Evolutionary conservation across 30 jellyfish, hydroid and myxozoan genomes (phyloP), one percentile per base, ranked within the genome.

Genomic region (Clytia hemisphaerica): DNA sequence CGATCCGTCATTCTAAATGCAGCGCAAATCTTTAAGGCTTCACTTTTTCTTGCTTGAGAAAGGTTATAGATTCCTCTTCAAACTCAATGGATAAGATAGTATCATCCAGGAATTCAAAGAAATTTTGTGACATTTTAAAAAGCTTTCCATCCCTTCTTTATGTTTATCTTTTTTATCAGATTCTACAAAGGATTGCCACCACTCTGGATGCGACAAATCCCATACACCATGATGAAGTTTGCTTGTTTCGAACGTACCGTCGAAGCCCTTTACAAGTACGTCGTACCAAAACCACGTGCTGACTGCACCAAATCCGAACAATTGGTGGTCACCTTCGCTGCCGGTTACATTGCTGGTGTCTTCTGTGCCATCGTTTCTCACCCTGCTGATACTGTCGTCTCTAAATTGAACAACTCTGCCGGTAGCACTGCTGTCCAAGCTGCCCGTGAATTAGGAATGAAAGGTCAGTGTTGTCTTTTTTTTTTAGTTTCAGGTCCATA

Each of bases 271-370:
- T 92, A 92, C 83, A 82, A 82, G 61, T 67, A 83, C 61, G 92
- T 92, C 55, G 99, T 92, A 4, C 95, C 95, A 44, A 92, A 92
- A 44, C 96, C 99, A 3, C 81, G 99, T 35, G 37, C 91, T 21
- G 98, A 82, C n/a, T 92, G 99, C 83, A 60, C 85, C 53, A 92
- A 92, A 74, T 16, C 74, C 7, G 99, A 92, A 72, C 99, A 92
- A 58, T 85, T 92, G 38, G 92, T 83, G 71, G 99, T 92, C 73
- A 92, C 99, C 10, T 92, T 92, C 62, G 88, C 94, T 3, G 94
- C 99, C 36, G 99, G 99, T 16, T 92, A 92, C 80, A 92, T 92
- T 55, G 99, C 99, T 82, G 99, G 99, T 76, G 95, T 92, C 24
- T 92, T 92, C 84, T 92, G 99, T 77, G 99, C 99, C 34, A 54